Evolutionary conservation across 2,888 invertebrate species (phyloP), one percentile per base, ranked within the genome.

Genomic region (Caenorhabditis sulstoni): DNA sequence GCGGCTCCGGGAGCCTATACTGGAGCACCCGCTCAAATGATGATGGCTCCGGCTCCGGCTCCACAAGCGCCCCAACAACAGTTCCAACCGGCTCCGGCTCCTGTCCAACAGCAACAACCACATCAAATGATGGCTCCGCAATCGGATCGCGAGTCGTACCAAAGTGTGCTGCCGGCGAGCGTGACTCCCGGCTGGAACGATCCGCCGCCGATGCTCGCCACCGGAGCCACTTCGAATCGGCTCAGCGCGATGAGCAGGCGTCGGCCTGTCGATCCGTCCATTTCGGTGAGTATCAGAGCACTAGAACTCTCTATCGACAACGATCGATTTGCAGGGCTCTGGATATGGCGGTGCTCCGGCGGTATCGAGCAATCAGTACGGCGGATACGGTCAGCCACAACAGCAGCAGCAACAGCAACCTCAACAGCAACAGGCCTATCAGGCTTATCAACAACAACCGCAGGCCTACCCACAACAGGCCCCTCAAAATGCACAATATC

Each of bases 131-230:
- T 29, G 41, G 41, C 41, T 4, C 41, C 41, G 41, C 41, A 45
- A 8, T 49, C 64, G 23, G 62, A 71, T n/a, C 61, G 61, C 4
- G 66, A 66, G 44, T 75, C 75, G 1, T 79, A 79, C 57, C 84
- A 84, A 62, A 45, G 79, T 9, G 41, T 55, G 3, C 59, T 84
- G 23, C 84, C 82, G 23, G 62, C 82, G 14, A 58, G 50, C 37
- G 81, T 84, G 8, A 77, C 81, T 29, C 79, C 82, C 14, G 86
- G 86, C 14, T 86, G 86, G 86, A 86, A 86, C 66, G 86, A 86
- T 75, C 86, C 86, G 23, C 86, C 86, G 52, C 39, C 79, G 12
- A 64, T 77, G 23, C 47, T 68, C 11, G 44, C 79, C 1, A 44
- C 64, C 11, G 61, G 55, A 29, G 37, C 49, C 3, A 35, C 76